Conservation (phyloP, 2,888 invertebrate genomes). For the Hololepta plana region DNA sequence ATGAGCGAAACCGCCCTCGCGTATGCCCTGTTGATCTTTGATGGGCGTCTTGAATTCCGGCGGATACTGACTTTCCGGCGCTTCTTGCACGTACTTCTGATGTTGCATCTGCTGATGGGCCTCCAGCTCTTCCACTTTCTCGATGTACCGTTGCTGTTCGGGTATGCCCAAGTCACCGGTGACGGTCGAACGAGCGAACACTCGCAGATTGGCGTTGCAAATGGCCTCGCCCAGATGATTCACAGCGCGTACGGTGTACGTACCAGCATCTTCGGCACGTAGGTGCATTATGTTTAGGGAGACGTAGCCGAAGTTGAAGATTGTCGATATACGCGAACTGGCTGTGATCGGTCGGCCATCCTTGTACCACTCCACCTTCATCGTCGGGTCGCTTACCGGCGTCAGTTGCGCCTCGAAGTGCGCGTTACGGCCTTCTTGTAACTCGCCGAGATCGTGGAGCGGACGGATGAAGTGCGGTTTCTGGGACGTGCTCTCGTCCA, state of each 20-base stretch:
- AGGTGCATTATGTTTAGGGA: constrained; percentile 97
- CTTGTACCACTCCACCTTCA: constrained; percentile 92
- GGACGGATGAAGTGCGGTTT: constrained; percentile 78
- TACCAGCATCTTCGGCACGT: constrained; percentile 94
- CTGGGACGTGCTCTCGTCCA: constrained; percentile 64
- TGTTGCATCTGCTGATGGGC: constrained; percentile 71
- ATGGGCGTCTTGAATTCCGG: constrained; percentile 83
- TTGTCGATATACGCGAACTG: constrained; percentile 91
- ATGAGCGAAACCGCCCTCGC: constrained; percentile 88
- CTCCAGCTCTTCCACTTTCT: constrained; percentile 81
- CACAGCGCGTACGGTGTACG: constrained; percentile 80
- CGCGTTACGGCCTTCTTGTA: constrained; percentile 79
- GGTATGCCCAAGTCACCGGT: constrained; percentile 67
- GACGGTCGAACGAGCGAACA: constrained; percentile 63
- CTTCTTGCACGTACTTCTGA: constrained; percentile 61
- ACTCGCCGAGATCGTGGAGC: constrained; percentile 67
- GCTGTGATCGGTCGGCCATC: constrained; percentile 89
- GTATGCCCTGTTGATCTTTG: constrained; percentile 68
- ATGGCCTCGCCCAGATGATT: constrained; percentile 83
- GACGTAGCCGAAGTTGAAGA: constrained; percentile 98
- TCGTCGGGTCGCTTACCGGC: constrained; percentile 82
- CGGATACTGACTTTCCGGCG: constrained; percentile 57
- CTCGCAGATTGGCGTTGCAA: constrained; percentile 60
- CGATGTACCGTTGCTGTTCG: constrained; percentile 78
- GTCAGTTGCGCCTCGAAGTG: constrained; percentile 87